Evolutionary conservation across 2,797 vertebrate species (phyloP), one percentile per base, ranked within the genome.

Genomic region (Lophius americanus): DNA sequence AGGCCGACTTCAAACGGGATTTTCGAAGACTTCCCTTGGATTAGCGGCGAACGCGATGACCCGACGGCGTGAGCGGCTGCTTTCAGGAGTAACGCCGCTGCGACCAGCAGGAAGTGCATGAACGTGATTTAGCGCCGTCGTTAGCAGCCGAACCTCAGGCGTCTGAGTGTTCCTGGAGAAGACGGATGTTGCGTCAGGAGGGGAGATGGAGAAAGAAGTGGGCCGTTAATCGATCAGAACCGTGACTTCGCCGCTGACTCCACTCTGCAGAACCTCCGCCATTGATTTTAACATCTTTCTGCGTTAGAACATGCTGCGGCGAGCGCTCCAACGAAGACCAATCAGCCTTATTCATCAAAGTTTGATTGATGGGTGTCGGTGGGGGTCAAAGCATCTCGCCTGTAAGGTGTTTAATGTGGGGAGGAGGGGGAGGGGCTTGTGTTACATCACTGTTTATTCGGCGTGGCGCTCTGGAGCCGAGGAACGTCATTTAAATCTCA

Each of bases 251-350:
- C 75, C 51, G 74, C 84, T 84, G 83, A 89, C 88, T 78, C 73
- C 80, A 82, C 73, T 73, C 81, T 79, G 66, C 71, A 78, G 71
- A 78, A 85, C 77, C 76, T 85, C 68, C 75, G 55, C 35, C 82
- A 94, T 93, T 91, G 92, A 92, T 93, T 92, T 92, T 79, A 44
- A 84, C 83, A 89, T 93, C 85, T 86, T 86, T 86, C 85, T 90
- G 90, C 83, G 76, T 91, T 89, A 88, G 85, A 90, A 89, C 85
- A 89, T 75, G 70, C 55, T 7, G 41, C 36, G 5, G 52, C 7
- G 50, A 23, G 13, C 51, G 13, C 37, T 35, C 9, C 46, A 87
- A 88, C 89, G 83, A 86, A 85, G 87, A 87, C 72, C 82, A 68
- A 67, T 82, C 87, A 69, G 60, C 49, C 53, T 50, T 55, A 77